Evolutionary conservation across 2,888 invertebrate species (phyloP), one percentile per base, ranked within the genome.

Genomic region (Cheilosia grossa): DNA sequence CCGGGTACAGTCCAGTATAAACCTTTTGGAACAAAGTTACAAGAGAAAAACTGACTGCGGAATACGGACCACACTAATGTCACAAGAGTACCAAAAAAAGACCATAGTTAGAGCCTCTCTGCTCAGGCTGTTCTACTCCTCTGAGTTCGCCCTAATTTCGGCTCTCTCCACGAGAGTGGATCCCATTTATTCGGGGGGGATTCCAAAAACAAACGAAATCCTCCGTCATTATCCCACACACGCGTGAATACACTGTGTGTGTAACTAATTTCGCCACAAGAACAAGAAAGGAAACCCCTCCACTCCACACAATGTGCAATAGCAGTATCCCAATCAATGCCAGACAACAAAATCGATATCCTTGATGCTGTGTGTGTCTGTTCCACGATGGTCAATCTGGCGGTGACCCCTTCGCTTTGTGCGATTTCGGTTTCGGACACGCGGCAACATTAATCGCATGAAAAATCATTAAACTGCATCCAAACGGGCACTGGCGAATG

Each of bases 291-390:
- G 42, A 64, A 70, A 69, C 54, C 64, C 74, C 74, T 30, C 30
- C 30, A 30, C 79, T 59, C 83, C 49, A 24, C 30, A 54, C 15
- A 30, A 51, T 72, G 63, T 80, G 75, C 75, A 79, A 37, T 61
- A 30, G 30, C 30, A 30, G 9, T 27, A 27, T 9, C 51, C 77
- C 67, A 81, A 85, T 85, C 85, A 77, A 85, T 85, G 77, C 66
- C 75, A 85, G 85, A 85, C 85, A 72, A 21, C 44, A 85, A 85
- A 85, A 85, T 85, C 85, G 81, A 85, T 85, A 85, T 81, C 72
- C 77, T 85, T 59, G 75, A 75, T 81, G 80, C 75, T 75, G 80
- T 59, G 58, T 53, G 24, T 21, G 37, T 67, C 9, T 49, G 40
- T 49, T 59, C 53, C 30, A 10, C 51, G 42, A 49, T 70, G 74